Base-by-base conservation (phyloP, 2,888 invertebrate genomes). In the Thereva nobilitata region DNA sequence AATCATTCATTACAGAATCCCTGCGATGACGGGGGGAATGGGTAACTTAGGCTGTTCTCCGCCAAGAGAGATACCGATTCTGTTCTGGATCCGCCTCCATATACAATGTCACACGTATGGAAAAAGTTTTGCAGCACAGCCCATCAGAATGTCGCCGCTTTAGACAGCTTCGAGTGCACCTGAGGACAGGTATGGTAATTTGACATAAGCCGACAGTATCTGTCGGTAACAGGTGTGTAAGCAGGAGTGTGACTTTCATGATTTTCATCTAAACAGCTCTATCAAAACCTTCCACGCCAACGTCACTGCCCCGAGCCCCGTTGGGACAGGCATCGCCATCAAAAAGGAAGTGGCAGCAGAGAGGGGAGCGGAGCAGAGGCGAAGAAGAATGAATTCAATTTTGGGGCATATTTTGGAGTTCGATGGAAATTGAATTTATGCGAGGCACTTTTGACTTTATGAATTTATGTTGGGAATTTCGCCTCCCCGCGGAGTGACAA, bases 181-280 rank as follows among this genome's bases (percentile, higher is more conserved):
- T 49, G 40, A 23, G 47, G 34, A 47, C 59, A 10, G 38, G 10
- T 50, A 61, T 61, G 49, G 38, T 59, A 59, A 59, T 59, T 59
- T 38, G 38, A 38, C 45, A 44, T 47, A 47, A 50, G 47, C 35
- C 44, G 9, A 47, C n/a, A 47, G n/a, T 23, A 23, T 23, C 23
- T 23, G 23, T 23, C 47, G 42, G 12, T 35, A 47, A 8, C 37
- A 47, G 45, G 50, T 38, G 23, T 34, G 23, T 40, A 4, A 50
- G 50, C 61, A 38, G 50, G 50, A 7, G 41, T 37, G 59, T 12
- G 59, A 3, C 8, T 12, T 4, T 3, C 1, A 10, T 50, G 40
- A 37, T 49, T 12, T 41, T 12, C 50, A 37, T 23, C 40, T 61
- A 50, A 40, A 41, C 41, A 50, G 50, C 50, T 61, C 42, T 50